Percentiles rank a stretch among this genome's conserved stretches.
Conservation (phyloP, 2,797 vertebrate species). For the Periophthalmus magnuspinnatus region DNA sequence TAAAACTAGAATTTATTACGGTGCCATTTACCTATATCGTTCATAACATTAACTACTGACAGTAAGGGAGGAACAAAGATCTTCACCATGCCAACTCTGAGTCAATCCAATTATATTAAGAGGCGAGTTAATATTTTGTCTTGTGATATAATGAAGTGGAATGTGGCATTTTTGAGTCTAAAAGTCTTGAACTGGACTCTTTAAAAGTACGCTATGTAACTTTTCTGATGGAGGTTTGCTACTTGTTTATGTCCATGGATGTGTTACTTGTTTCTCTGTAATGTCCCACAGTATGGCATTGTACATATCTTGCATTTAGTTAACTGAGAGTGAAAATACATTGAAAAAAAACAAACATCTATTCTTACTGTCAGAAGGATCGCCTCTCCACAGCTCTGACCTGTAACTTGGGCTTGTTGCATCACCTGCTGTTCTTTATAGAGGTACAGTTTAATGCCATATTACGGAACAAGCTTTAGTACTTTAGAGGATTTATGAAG, state of each 20-base stretch:
- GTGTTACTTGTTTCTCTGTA: no score
- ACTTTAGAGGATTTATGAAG: slow-evolving; percentile 13
- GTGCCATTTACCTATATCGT: not conserved
- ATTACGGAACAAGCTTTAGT: slow-evolving; percentile 22
- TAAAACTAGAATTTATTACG: not conserved
- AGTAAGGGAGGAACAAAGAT: not conserved
- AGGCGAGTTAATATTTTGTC: not conserved
- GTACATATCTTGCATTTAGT: no score
- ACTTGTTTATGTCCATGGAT: no score
- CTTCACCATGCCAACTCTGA: not conserved
- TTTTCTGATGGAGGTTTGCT: no score
- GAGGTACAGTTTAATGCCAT: not conserved
- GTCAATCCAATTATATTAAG: not conserved
- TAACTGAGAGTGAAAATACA: no score
- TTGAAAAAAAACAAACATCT: no score
- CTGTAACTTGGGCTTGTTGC: no score
- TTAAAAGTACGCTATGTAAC: not conserved
- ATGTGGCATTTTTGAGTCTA: not conserved
- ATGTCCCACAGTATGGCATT: no score
- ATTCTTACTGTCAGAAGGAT: no score
- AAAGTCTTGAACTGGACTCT: not conserved
- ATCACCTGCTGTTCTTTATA: no score
- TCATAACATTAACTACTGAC: not conserved
- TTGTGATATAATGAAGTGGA: not conserved
- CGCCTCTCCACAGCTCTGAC: no score